Evolutionary conservation across 2,113 vertebrate species (phyloP).

Genomic region (Pogonocichla stellata): DNA sequence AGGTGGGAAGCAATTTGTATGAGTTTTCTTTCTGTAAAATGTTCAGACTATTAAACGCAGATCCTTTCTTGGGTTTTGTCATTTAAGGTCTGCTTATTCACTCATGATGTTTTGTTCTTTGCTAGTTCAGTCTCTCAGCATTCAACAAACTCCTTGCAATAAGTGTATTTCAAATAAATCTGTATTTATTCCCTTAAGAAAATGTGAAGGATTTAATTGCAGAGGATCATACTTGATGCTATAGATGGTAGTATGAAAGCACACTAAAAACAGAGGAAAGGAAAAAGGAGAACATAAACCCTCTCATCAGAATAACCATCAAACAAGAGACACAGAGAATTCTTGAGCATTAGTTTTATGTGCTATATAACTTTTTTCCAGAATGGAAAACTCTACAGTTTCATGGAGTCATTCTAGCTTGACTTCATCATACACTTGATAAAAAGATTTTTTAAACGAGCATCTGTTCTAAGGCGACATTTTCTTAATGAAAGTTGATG

Average conservation of each 20-base stretch:
- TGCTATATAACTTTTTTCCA: not conserved
- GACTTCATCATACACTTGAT: not conserved
- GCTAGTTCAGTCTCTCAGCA: not conserved
- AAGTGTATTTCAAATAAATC: not conserved
- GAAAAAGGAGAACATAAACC: not conserved
- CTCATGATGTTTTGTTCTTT: not conserved
- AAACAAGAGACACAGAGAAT: not conserved
- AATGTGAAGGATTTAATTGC: not conserved
- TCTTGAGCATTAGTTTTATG: rapidly evolving
- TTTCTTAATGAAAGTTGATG: not conserved
- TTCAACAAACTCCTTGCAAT: not conserved
- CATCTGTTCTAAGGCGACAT: not conserved
- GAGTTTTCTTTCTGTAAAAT: not conserved
- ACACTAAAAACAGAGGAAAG: not conserved
- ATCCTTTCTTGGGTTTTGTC: not conserved
- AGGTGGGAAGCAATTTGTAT: not conserved
- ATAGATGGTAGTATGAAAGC: not conserved
- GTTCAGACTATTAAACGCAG: not conserved
- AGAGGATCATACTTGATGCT: not conserved
- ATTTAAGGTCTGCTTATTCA: not conserved
- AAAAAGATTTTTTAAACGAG: not conserved
- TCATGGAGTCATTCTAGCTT: not conserved
- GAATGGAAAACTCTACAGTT: not conserved
- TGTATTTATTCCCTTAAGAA: not conserved
- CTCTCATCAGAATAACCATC: not conserved